Base-by-base conservation (phyloP, 2,888 invertebrate genomes). In the Pyrrhosoma nymphula region DNA sequence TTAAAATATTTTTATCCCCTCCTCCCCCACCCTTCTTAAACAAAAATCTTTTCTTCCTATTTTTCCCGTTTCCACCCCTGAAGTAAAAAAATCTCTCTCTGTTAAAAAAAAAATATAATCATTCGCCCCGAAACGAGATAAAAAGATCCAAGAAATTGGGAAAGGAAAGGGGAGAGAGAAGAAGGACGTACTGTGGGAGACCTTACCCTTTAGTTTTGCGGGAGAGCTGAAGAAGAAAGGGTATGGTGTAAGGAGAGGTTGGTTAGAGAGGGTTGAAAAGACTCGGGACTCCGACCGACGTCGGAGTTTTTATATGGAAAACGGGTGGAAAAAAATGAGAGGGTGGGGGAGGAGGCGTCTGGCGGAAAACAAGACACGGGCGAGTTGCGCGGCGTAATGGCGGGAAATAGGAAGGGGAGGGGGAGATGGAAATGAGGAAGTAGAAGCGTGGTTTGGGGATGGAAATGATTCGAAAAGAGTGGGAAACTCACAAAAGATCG, bases 291-390 rank as follows among this genome's bases (percentile, higher is more conserved):
- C n/a, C 82, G 82, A 82, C 82, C 82, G 26, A 4, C n/a, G n/a
- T n/a, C 30, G 82, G 82, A 35, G 35, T 82, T 4, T 60, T 60
- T 60, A 47, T 47, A 47, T 47, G 47, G 4, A 8, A 2, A 8
- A 47, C 8, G 8, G 47, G 47, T 2, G 2, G 47, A 8, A 47
- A 8, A 4, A 47, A 47, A 47, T 47, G 47, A 8, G 47, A 8
- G 47, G 8, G 2, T 2, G 47, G 47, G 47, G 47, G 47, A 47
- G 47, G 4, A 4, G 47, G 47, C 30, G 82, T 82, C 82, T 60
- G 82, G 30, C 12, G 82, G 82, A 82, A 82, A 82, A 82, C 82
- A 82, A 82, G 82, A 82, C 35, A 82, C 82, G 12, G 82, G 35
- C 10, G 82, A 82, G n/a, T 14, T 16, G 60, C 20, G 60, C 18